phyloP scores from a whole-genome alignment of 2,113 vertebrate species.

The Ranitomeya imitator region DNA sequence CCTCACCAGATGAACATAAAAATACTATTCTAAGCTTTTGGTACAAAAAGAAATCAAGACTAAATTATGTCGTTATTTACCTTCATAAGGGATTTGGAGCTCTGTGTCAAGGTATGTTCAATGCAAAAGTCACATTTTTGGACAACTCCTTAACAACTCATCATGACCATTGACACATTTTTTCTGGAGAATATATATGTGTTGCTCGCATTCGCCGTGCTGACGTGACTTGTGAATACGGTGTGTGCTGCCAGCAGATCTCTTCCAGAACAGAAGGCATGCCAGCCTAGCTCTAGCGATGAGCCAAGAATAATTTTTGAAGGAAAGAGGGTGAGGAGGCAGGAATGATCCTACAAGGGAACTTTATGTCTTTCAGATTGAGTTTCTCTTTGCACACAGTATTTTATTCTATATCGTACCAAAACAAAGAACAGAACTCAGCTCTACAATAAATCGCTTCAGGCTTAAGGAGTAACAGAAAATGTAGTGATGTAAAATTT shows the following conservation, averaged over 20 bases:
- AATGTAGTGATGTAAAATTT: background rate
- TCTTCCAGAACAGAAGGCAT: background rate
- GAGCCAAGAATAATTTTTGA: background rate
- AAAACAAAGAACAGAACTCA: background rate
- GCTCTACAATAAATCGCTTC: background rate
- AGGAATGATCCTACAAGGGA: background rate
- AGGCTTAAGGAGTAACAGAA: background rate
- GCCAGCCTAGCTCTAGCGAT: background rate
- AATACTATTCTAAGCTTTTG: too few species aligned
- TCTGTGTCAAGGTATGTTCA: too few species aligned
- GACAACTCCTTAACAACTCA: background rate
- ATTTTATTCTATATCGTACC: background rate
- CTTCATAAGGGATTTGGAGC: too few species aligned
- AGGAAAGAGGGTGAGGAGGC: background rate
- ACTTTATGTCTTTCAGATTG: background rate
- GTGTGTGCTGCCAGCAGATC: background rate
- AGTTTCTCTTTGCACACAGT: background rate
- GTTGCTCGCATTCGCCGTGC: background rate
- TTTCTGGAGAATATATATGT: background rate
- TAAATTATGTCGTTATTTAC: too few species aligned
- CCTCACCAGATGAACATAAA: too few species aligned
- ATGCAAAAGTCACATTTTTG: too few species aligned
- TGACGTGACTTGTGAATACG: background rate
- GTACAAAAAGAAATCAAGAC: too few species aligned
- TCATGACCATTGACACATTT: background rate